Evolutionary conservation across 2,113 vertebrate genomes (phyloP), one percentile per base, ranked within the genome.

Genomic region (Paradoxurus hermaphroditus): DNA sequence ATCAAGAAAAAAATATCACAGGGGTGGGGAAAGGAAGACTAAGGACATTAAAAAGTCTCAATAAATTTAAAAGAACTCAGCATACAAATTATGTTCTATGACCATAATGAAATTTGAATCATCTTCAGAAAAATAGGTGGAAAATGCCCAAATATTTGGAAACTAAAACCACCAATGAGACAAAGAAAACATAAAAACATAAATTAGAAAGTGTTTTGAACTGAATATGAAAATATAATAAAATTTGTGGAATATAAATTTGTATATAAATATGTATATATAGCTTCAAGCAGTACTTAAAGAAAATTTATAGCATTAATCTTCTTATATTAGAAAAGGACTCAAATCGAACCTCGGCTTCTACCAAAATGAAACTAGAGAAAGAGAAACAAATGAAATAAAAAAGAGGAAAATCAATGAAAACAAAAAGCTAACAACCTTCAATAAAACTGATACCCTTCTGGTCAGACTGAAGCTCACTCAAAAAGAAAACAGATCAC

Each of bases 51-150:
- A 85, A 27, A 95, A 83, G 18, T 68, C 72, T 78, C 70, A 89
- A 84, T 56, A 94, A 85, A 96, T 44, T 85, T 72, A 78, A 84
- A 90, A 16, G 75, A 83, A 93, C 21, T 93, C 21, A 68, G 31
- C 29, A 51, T 86, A 90, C 19, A 86, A 77, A 82, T 53, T 90
- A 86, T 59, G 41, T 85, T 86, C 49, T 62, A 83, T 51, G 67
- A 77, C 68, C n/a, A 77, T 88, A 90, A 56, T 56, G 29, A 70
- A 95, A 46, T 62, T 82, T 75, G 12, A 91, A 86, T 68, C 82
- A 72, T 41, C 75, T 67, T 85, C 27, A 89, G 65, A 88, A 95
- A 86, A 84, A 44, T 63, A 67, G 4, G 3, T 62, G 27, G 7
- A 49, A 91, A 95, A 85, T 49, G 18, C 39, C 12, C 1, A 44